phyloP scores from a whole-genome alignment of 2,888 invertebrate genomes.

The Eupeodes latifasciatus region DNA sequence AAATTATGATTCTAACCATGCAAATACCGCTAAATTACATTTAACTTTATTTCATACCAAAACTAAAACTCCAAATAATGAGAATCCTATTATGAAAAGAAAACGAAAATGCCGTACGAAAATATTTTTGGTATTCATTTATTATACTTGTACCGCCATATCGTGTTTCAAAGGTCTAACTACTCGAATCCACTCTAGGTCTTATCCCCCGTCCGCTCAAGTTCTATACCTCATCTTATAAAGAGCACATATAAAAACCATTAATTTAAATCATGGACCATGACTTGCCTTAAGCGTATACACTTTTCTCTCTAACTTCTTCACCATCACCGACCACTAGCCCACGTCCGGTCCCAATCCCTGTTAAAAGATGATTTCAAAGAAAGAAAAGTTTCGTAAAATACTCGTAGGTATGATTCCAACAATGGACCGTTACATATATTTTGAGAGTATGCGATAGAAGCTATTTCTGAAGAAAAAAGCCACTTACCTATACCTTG shows the following conservation, averaged over 20 bases:
- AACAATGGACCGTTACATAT: constrained; percentile 50
- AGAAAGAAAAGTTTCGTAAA: constrained; percentile 27
- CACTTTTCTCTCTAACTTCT: constrained; percentile 10
- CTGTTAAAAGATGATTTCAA: constrained; percentile 53
- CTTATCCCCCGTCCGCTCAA: background rate
- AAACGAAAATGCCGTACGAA: constrained; percentile 17
- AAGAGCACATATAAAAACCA: constrained; percentile 78
- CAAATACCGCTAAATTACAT: too few relatives aligned
- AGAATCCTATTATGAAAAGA: background rate
- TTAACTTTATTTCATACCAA: too few relatives aligned
- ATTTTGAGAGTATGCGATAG: constrained; percentile 9
- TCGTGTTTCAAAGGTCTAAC: background rate
- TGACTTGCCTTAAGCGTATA: constrained; percentile 79
- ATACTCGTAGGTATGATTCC: constrained; percentile 19
- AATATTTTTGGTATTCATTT: constrained; percentile 66
- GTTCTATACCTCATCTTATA: background rate
- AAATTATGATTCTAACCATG: too few relatives aligned
- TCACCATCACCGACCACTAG: background rate
- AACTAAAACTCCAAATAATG: background rate
- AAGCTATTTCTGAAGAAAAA: constrained; percentile 38
- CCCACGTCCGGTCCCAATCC: background rate
- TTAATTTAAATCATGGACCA: constrained; percentile 83
- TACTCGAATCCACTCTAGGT: constrained; percentile 18
- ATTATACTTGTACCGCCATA: constrained; percentile 55
- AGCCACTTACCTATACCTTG: constrained; percentile 44